phyloP scores from a whole-genome alignment of 2,113 vertebrate species.

The Paralichthys olivaceus region DNA sequence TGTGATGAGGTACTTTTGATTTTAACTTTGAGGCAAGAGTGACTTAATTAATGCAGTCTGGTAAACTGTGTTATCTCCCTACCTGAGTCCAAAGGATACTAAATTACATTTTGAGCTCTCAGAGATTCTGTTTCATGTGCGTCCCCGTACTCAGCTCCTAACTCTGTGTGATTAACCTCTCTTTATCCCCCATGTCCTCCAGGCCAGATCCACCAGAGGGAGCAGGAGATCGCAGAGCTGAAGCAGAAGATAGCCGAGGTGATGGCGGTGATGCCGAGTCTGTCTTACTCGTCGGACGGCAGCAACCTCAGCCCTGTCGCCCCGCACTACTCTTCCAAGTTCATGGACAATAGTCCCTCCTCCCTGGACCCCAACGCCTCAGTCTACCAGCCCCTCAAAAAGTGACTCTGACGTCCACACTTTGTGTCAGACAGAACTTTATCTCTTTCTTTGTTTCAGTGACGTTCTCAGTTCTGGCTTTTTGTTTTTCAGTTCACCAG shows the following conservation, averaged over 20 bases:
- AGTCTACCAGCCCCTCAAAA: slow-evolving; percentile 97
- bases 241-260: slow-evolving; percentile 99
- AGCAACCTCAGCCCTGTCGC: slow-evolving; percentile 91
- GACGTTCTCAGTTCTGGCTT: slow-evolving; percentile 19
- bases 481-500: slow-evolving; percentile 41
- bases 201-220: slow-evolving; percentile 98
- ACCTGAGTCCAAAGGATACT: too few species aligned
- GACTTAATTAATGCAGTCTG: too few species aligned
- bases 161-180: neutral
- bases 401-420: slow-evolving; percentile 80
- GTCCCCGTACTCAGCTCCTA: neutral
- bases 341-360: slow-evolving; percentile 98
- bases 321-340: slow-evolving; percentile 98
- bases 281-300: slow-evolving; percentile 92
- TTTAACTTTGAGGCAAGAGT: too few species aligned
- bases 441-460: slow-evolving; percentile 35
- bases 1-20: too few species aligned
- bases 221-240: slow-evolving; percentile 98
- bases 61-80: too few species aligned
- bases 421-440: slow-evolving; percentile 45
- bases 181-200: slow-evolving; percentile 7
- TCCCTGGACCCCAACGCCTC: slow-evolving; percentile 98
- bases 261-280: slow-evolving; percentile 99
- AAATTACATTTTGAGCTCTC: neutral
- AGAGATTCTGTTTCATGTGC: neutral